These are phyloP conservation scores for Thalassarche chlororhynchos DNA, from an alignment of 2,113 vertebrate species.

Conservation along the genomic window DNA sequence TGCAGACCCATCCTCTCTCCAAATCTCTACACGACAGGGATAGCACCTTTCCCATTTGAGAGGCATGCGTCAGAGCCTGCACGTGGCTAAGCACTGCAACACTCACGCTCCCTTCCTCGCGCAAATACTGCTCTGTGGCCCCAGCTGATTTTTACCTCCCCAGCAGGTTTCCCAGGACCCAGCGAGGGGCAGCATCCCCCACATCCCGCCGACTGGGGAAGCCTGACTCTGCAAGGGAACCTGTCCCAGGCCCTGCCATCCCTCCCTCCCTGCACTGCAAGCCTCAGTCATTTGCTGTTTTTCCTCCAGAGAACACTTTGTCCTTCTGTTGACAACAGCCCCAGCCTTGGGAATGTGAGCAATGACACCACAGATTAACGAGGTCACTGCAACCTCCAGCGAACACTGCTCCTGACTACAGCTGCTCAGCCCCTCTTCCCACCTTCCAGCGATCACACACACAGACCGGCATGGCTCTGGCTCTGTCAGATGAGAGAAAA, in stretches of 20 bases:
- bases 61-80: fast-evolving
- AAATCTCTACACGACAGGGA: not conserved
- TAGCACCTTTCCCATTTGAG: not conserved
- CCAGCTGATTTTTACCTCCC: not conserved
- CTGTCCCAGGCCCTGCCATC: fast-evolving
- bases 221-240: not conserved
- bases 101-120: fast-evolving
- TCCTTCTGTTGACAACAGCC: not conserved
- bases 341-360: not conserved
- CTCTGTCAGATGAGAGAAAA: not conserved
- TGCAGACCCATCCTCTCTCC: not conserved
- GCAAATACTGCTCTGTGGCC: not conserved
- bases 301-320: not conserved
- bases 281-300: not conserved
- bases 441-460: not conserved
- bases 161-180: not conserved
- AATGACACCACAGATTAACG: not conserved
- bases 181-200: not conserved
- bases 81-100: not conserved
- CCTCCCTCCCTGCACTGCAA: not conserved
- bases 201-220: fast-evolving
- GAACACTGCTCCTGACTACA: not conserved
- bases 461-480: fast-evolving
- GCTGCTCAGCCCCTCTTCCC: not conserved
- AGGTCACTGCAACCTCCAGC: not conserved